These are phyloP conservation scores for Macrocentrus cingulum DNA, from an alignment of 1,140 invertebrate genomes.

Conservation along the genomic window DNA sequence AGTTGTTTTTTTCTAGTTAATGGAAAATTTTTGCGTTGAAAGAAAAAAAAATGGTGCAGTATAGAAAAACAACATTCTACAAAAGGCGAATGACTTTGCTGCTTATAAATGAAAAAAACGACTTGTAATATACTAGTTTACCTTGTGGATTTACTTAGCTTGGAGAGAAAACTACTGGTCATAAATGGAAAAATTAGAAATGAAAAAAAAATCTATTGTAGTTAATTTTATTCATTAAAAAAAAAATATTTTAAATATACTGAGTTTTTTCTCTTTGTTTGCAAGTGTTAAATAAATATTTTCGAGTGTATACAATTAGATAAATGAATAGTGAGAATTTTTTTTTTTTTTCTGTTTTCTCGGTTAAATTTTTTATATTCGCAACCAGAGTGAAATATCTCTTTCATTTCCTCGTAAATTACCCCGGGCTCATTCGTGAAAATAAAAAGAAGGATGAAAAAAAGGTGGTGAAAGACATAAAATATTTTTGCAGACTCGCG, in stretches of 20 bases:
- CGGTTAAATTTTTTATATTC: too few relatives aligned
- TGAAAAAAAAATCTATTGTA: too few relatives aligned
- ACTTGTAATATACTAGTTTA: conserved; percentile 1
- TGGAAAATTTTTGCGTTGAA: conserved; percentile 12
- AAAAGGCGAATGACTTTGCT: not conserved
- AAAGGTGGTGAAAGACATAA: not conserved
- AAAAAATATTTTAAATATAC: too few relatives aligned
- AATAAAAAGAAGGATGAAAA: not conserved
- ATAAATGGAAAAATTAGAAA: too few relatives aligned
- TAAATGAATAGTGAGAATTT: too few relatives aligned
- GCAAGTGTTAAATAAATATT: too few relatives aligned
- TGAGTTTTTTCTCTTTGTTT: too few relatives aligned
- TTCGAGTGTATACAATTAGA: too few relatives aligned
- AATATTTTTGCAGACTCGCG: conserved; percentile 5
- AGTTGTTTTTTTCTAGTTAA: too few relatives aligned
- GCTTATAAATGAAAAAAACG: not conserved
- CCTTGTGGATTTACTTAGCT: not conserved
- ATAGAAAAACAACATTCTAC: not conserved
- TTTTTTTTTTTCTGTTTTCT: too few relatives aligned
- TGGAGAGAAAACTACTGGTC: too few relatives aligned
- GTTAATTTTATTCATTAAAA: too few relatives aligned
- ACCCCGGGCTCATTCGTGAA: not conserved
- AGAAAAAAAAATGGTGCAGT: not conserved
- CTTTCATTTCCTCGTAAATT: not conserved
- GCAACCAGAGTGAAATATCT: not conserved